Percentiles rank a stretch among this genome's conserved stretches.
Conservation (phyloP, 2,113 vertebrate species). For the Microtus ochrogaster region DNA sequence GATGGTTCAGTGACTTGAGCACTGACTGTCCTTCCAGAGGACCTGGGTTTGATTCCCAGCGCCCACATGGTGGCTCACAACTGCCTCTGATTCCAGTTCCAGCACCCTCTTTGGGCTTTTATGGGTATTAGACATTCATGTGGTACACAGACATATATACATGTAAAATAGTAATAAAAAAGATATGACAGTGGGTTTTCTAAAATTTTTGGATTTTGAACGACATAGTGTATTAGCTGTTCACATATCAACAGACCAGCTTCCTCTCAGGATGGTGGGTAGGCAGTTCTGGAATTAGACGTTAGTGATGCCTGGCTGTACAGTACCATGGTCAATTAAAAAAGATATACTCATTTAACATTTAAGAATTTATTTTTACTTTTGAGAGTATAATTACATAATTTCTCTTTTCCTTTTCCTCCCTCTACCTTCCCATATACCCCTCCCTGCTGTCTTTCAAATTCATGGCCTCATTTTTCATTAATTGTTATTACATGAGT, state of each 20-base stretch:
- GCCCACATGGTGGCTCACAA: background rate
- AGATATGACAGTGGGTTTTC: background rate
- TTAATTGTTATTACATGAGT: background rate
- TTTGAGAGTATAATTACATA: background rate
- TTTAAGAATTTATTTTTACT: background rate
- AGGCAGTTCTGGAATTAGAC: background rate
- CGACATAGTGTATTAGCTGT: background rate
- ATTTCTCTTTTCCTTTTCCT: background rate
- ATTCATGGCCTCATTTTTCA: background rate
- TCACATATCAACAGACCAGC: background rate
- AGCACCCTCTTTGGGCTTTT: background rate
- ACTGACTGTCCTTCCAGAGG: background rate
- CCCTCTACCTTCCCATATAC: background rate
- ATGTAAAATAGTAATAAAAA: background rate
- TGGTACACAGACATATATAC: background rate
- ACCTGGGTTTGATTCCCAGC: background rate
- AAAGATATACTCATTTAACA: background rate
- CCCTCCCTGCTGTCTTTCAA: background rate
- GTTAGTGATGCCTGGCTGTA: background rate
- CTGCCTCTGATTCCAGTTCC: background rate
- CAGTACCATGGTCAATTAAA: background rate
- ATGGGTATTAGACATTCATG: background rate
- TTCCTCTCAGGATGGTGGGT: slow-evolving; percentile 6
- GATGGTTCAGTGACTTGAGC: background rate
- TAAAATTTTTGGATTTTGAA: slow-evolving; percentile 34